Percentiles rank a stretch among this genome's conserved stretches.
These are phyloP conservation scores for Thecocarcelia acutangulata DNA, from an alignment of 2,888 invertebrate species.

Conservation along the genomic window DNA sequence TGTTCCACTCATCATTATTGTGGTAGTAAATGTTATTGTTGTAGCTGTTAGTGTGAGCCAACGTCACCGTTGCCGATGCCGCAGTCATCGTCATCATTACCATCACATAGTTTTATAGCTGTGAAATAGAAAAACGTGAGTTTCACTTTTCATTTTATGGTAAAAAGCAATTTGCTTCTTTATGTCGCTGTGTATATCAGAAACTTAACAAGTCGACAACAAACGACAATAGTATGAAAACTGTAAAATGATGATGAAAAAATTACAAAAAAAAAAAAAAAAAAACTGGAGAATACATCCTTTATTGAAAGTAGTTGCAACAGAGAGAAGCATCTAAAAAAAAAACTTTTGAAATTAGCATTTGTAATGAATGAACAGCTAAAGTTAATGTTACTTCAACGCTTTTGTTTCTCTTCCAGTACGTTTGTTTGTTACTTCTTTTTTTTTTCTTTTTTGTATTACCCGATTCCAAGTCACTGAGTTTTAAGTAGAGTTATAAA, in stretches of 20 bases:
- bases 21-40: constrained; percentile 9
- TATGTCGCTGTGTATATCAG: constrained; percentile 57
- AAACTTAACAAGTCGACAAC: constrained; percentile 62
- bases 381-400: constrained; percentile 61
- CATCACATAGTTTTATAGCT: constrained; percentile 59
- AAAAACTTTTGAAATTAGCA: constrained; percentile 55
- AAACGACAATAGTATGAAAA: constrained; percentile 50
- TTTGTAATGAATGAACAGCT: constrained; percentile 68
- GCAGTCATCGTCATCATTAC: too few relatives aligned
- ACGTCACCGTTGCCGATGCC: constrained; percentile 12
- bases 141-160: constrained; percentile 70
- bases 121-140: constrained; percentile 70
- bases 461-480: constrained; percentile 42
- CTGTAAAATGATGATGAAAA: not conserved
- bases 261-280: constrained; percentile 20
- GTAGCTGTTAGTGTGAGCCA: not conserved
- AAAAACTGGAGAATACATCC: constrained; percentile 62
- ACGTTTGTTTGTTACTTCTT: constrained; percentile 8
- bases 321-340: constrained; percentile 28
- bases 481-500: constrained; percentile 14
- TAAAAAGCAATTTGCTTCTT: constrained; percentile 69
- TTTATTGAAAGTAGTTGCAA: constrained; percentile 66
- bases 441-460: not conserved
- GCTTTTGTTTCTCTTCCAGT: constrained; percentile 56
- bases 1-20: constrained; percentile 20